Evolutionary conservation across 1,140 invertebrate genomes (phyloP), one percentile per base, ranked within the genome.

Genomic region (Callitettix versicolor): DNA sequence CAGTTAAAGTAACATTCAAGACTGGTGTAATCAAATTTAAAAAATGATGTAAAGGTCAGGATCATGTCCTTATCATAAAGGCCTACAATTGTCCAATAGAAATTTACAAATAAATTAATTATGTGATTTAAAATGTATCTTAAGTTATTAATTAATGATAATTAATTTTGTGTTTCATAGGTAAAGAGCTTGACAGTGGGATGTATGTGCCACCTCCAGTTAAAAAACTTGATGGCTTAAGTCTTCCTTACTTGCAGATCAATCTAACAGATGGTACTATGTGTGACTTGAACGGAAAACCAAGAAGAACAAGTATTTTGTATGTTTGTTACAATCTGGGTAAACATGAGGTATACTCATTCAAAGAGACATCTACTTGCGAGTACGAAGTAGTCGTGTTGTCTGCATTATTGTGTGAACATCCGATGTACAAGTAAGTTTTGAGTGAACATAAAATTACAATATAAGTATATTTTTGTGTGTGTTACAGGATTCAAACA

Each of bases 311-410:
- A 2, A 81, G 79, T 64, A 80, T 95, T 3, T 70, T 85, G 1
- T 95, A 92, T 66, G 86, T 93, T 0, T 95, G 91, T 68, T 90
- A 87, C 65, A 76, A 76, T 20, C 80, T 85, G 63, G 84, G 85
- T n/a, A 88, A 88, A 62, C 88, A 95, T 63, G 92, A 96, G 64
- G 81, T 98, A 12, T 92, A 89, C 67, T 90, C 90, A 0, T 75
- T 98, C 30, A 94, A 95, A 66, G 95, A 98, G 73, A 86, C 82
- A 0, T 86, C 89, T 0, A 93, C 87, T 0, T 98, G 95, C 67
- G 88, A 93, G 72, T 98, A 98, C 70, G 91, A 95, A 72, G 82
- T 88, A 9, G 79, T 94, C 22, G 84, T 95, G 9, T 72, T 95
- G 5, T 89, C 92, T 1, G 83, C 88, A 2, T 68, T 85, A 11